Percentiles rank a stretch among this genome's conserved stretches.
phyloP scores from a whole-genome alignment of 2,888 invertebrate genomes.

The Eupithecia abbreviata region DNA sequence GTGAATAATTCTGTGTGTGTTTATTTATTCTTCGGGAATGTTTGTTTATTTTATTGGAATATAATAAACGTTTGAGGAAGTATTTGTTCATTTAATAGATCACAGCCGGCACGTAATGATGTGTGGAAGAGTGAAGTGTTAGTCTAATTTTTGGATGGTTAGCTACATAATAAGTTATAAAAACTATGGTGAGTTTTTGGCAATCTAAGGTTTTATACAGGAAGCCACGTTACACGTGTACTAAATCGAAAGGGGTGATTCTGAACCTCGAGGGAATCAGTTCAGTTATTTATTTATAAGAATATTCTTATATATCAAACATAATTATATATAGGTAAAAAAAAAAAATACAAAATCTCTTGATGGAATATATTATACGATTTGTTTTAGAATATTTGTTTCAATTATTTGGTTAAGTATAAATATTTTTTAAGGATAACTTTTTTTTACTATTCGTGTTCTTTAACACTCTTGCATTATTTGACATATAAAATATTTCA shows the following conservation, averaged over 20 bases:
- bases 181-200: constrained; percentile 10
- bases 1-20: not conserved
- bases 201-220: not conserved
- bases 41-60: constrained; percentile 16
- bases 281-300: too few species aligned
- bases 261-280: too few species aligned
- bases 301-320: too few species aligned
- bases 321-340: too few species aligned
- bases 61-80: constrained; percentile 17
- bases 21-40: not conserved
- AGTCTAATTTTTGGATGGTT: not conserved
- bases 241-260: too few species aligned
- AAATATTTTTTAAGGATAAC: too few species aligned
- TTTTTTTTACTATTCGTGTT: too few species aligned
- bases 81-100: constrained; percentile 7
- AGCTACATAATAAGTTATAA: not conserved
- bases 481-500: not conserved
- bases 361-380: too few species aligned
- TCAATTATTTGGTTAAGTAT: too few species aligned
- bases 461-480: too few species aligned
- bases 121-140: not conserved
- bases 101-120: not conserved
- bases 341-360: too few species aligned
- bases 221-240: not conserved
- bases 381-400: too few species aligned